Evolutionary conservation across 2,113 vertebrate species (phyloP).

Genomic region (Pleuronectes platessa): DNA sequence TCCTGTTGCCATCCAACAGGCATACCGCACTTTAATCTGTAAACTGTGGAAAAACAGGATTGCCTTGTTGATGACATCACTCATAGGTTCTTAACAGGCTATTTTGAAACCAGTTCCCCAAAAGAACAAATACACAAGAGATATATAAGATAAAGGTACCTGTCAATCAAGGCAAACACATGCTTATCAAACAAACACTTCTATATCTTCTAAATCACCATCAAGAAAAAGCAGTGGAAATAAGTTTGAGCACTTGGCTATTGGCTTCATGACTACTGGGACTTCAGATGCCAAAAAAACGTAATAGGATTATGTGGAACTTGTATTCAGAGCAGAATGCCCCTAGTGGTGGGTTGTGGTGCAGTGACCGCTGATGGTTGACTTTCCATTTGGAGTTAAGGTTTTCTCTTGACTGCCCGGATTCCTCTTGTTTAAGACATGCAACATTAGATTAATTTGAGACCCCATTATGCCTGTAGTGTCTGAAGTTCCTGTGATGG

Average conservation of each 20-base stretch:
- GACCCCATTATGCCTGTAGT: background rate
- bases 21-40: background rate
- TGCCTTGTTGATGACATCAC: background rate
- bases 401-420: background rate
- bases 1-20: conserved; percentile 5
- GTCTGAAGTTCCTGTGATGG: background rate
- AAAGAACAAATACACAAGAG: background rate
- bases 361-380: no score
- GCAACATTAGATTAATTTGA: background rate
- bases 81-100: background rate
- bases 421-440: background rate
- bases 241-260: no score
- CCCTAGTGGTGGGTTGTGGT: no score
- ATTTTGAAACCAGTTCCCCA: background rate
- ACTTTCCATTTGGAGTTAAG: no score
- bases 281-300: no score
- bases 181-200: background rate
- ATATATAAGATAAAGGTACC: background rate
- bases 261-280: no score
- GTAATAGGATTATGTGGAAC: no score
- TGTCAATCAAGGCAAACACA: background rate
- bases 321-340: no score
- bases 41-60: conserved; percentile 13
- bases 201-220: background rate
- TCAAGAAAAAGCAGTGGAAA: background rate